Evolutionary conservation across 23 tunicate species (phyloP), one percentile per base, ranked within the genome.

Genomic region (Clavelina lepadiformis): DNA sequence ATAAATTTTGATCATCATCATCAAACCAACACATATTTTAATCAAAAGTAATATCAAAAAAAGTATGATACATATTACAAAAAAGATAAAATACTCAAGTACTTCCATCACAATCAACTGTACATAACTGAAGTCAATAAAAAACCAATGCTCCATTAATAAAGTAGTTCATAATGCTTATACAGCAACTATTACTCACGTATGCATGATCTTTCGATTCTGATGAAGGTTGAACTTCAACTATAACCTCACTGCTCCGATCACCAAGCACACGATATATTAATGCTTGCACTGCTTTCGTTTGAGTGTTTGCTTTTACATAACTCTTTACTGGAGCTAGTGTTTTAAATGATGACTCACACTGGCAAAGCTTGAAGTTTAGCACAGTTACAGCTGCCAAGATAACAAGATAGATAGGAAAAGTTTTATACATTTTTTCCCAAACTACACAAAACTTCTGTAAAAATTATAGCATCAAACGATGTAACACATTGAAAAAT

Each of bases 241-340:
- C 82, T 20, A 32, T 32, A 41, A 84, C 35, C 29, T 76, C 93
- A 49, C 54, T 26, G 57, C 79, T 76, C 7, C 83, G 64, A 31
- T 75, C 75, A 29, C 93, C 93, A 41, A 84, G 7, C 19, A 84
- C 32, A 7, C 93, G 64, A n/a, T 69, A 44, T 8, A 84, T 29
- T 25, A 84, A 46, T 37, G 70, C 67, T 35, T 69, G 65, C 11
- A 74, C 93, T 29, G 93, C 93, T 0, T 23, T 52, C 22, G 61
- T 23, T 61, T 84, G 93, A 18, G 54, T 68, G 15, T 62, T 65
- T 37, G 28, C 1, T n/a, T 67, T 27, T 37, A 68, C 51, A 38
- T 56, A 60, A 62, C 78, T 84, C 63, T 53, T 84, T 0, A 84
- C 72, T 36, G 82, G 56, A 2, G 54, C 31, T 44, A 76, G 44